These are phyloP conservation scores for Timandra comae DNA, from an alignment of 2,888 invertebrate genomes.

Conservation along the genomic window DNA sequence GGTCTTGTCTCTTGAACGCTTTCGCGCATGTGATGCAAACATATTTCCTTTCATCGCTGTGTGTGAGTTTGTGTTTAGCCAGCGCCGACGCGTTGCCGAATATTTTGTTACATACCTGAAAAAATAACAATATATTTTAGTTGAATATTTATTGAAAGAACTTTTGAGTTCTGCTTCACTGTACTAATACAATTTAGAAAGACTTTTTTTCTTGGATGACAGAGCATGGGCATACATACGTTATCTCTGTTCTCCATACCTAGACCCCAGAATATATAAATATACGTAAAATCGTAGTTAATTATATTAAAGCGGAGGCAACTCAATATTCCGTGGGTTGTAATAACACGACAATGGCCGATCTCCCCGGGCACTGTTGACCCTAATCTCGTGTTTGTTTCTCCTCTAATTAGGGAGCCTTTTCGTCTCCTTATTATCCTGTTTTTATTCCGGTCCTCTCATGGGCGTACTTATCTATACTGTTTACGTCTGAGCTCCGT, in stretches of 20 bases:
- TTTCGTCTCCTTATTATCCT: slow-evolving; percentile 45
- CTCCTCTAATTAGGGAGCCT: slow-evolving; percentile 55
- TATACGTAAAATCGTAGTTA: slow-evolving; percentile 12
- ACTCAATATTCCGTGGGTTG: slow-evolving; percentile 32
- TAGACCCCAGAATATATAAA: slow-evolving; percentile 14
- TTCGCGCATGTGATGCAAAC: slow-evolving; percentile 97
- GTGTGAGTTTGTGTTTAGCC: slow-evolving; percentile 97
- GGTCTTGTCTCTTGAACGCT: slow-evolving; percentile 98
- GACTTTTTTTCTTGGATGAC: no score
- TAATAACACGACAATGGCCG: slow-evolving; percentile 34
- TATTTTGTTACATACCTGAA: slow-evolving; percentile 94
- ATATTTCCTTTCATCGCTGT: slow-evolving; percentile 98
- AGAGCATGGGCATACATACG: no score
- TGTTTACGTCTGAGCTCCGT: slow-evolving; percentile 14
- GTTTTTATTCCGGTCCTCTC: slow-evolving; percentile 42
- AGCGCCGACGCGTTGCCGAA: slow-evolving; percentile 98
- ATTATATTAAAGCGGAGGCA: slow-evolving; percentile 39
- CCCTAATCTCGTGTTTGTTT: slow-evolving; percentile 57
- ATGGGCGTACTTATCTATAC: slow-evolving; percentile 33
- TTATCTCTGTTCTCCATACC: background rate
- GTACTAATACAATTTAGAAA: no score
- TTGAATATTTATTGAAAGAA: no score
- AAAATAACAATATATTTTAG: no score
- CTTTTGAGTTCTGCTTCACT: no score
- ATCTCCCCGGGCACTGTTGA: slow-evolving; percentile 38